These are phyloP conservation scores for Xylophagus ater DNA, from an alignment of 2,888 invertebrate genomes.

Conservation along the genomic window DNA sequence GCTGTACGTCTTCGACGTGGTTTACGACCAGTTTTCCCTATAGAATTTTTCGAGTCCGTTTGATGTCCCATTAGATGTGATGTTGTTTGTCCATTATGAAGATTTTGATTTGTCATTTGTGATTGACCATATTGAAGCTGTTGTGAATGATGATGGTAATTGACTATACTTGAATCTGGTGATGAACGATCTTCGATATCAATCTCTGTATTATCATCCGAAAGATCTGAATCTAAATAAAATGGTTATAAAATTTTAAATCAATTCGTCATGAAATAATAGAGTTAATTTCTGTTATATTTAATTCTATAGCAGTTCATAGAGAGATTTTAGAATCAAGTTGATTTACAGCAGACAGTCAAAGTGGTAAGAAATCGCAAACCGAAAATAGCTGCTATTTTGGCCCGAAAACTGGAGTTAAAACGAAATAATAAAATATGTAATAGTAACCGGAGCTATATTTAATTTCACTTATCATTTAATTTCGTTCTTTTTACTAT, in stretches of 20 bases:
- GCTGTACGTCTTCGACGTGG: constrained; percentile 78
- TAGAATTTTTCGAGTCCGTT: constrained; percentile 23
- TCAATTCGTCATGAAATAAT: too few relatives aligned
- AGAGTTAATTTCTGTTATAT: too few relatives aligned
- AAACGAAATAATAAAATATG: too few relatives aligned
- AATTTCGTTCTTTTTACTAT: too few relatives aligned
- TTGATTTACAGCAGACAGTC: too few relatives aligned
- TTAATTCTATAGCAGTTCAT: too few relatives aligned
- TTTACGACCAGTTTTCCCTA: constrained; percentile 53
- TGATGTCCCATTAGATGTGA: constrained; percentile 16
- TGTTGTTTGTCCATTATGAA: constrained; percentile 20
- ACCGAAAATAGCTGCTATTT: too few relatives aligned
- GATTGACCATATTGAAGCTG: constrained; percentile 10
- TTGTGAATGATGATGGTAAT: constrained; percentile 18
- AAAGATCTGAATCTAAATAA: constrained; percentile 29
- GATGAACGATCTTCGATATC: constrained; percentile 39
- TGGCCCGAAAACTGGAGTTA: too few relatives aligned
- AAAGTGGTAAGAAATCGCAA: too few relatives aligned
- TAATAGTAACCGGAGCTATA: too few relatives aligned
- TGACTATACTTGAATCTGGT: constrained; percentile 31
- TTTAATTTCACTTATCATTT: too few relatives aligned
- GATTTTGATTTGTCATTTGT: constrained; percentile 17
- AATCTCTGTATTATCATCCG: constrained; percentile 38
- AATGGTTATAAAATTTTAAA: background rate
- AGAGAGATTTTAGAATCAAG: too few relatives aligned